Conservation (phyloP, 2,113 vertebrate genomes). For the Eolophus roseicapilla region DNA sequence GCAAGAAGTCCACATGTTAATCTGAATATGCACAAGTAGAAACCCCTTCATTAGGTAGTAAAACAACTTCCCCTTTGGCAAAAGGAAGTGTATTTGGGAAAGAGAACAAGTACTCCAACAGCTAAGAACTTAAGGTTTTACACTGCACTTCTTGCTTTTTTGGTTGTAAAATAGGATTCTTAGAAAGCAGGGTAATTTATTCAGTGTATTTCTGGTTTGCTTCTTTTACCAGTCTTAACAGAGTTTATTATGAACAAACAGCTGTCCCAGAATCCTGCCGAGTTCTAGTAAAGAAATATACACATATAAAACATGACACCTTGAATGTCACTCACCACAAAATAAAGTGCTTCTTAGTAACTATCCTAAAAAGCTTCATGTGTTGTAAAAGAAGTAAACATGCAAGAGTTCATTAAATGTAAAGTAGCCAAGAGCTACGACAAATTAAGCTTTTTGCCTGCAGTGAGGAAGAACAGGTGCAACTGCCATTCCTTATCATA, state of each 20-base stretch:
- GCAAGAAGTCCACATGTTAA: slow-evolving; percentile 24
- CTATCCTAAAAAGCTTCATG: background rate
- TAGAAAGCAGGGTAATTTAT: background rate
- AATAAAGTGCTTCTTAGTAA: background rate
- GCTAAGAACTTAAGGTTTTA: background rate
- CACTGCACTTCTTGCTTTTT: background rate
- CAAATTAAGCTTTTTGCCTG: background rate
- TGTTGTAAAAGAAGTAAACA: background rate
- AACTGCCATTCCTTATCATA: background rate
- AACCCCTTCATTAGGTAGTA: slow-evolving; percentile 27
- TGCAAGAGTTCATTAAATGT: background rate
- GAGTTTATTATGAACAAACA: background rate
- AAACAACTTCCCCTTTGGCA: slow-evolving; percentile 49
- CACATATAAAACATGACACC: background rate
- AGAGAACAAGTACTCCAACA: slow-evolving; percentile 28
- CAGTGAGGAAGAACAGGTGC: rapidly evolving
- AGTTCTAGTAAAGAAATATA: background rate
- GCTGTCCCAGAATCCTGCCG: background rate
- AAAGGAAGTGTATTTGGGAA: slow-evolving; percentile 26
- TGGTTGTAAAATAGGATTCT: background rate
- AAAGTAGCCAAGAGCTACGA: background rate
- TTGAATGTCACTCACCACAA: background rate
- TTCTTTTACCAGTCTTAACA: background rate
- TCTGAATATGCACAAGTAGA: background rate
- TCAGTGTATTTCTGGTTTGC: background rate